Evolutionary conservation across 2,888 invertebrate genomes (phyloP).

Genomic region (Synergus japonicus): DNA sequence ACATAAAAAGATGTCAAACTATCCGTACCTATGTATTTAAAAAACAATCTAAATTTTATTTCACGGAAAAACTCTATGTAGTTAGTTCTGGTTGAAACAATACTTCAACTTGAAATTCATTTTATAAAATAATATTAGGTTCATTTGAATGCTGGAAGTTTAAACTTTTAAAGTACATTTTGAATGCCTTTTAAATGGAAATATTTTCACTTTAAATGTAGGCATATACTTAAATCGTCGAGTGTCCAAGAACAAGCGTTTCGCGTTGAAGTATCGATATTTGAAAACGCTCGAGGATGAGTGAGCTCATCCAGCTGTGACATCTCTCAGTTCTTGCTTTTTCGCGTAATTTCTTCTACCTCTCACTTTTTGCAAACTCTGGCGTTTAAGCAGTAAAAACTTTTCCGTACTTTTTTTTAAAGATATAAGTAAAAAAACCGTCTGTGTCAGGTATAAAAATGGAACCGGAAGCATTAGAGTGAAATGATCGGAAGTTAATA

Average conservation of each 20-base stretch:
- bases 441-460: background rate
- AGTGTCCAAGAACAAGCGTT: background rate
- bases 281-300: background rate
- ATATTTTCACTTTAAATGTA: background rate
- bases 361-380: background rate
- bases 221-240: background rate
- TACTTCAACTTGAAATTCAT: no score
- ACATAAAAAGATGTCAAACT: background rate
- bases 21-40: background rate
- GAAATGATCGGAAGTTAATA: background rate
- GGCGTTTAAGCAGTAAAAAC: background rate
- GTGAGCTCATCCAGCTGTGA: background rate
- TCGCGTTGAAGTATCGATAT: background rate
- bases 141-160: no score
- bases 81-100: no score
- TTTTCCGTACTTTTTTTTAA: background rate
- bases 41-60: background rate
- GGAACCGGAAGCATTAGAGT: background rate
- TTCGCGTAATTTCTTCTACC: background rate
- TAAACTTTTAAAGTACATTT: no score
- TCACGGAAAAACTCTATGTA: no score
- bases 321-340: background rate
- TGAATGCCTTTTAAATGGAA: no score
- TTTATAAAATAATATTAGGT: no score
- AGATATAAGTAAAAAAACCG: background rate